Evolutionary conservation across 2,797 vertebrate species (phyloP).

Genomic region (Alca torda): DNA sequence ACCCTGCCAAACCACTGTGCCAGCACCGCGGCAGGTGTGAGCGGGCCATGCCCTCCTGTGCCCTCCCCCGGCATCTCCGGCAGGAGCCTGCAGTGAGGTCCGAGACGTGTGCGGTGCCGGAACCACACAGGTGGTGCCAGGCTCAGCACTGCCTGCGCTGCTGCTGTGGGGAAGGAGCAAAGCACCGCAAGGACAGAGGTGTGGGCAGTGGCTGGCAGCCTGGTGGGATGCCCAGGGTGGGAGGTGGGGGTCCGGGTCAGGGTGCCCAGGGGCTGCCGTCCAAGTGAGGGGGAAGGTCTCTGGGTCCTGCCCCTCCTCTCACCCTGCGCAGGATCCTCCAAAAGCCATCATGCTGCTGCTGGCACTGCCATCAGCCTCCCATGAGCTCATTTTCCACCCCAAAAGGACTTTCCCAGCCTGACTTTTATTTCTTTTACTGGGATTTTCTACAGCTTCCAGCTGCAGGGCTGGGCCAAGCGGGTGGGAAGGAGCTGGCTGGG

Average conservation of each 20-base stretch:
- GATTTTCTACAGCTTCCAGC: background rate
- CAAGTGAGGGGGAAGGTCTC: too few species aligned
- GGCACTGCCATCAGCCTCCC: background rate
- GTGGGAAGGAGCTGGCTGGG: background rate
- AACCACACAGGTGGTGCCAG: background rate
- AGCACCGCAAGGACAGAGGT: background rate
- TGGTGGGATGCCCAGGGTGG: background rate
- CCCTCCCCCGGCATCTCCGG: background rate
- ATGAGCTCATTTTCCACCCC: background rate
- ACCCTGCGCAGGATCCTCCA: fast-evolving
- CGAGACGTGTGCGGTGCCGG: too few species aligned
- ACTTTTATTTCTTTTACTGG: background rate
- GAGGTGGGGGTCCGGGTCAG: too few species aligned
- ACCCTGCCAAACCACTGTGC: background rate
- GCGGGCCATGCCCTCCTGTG: background rate
- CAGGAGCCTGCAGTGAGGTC: background rate
- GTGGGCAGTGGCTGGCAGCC: background rate
- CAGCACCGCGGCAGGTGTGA: background rate
- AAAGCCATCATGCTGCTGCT: background rate
- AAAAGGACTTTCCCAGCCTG: background rate
- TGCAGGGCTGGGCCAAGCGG: background rate
- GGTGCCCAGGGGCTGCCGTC: background rate
- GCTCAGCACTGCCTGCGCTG: background rate
- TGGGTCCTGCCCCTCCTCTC: background rate
- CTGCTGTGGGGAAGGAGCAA: fast-evolving